Evolutionary conservation across 2,797 vertebrate genomes (phyloP).

Genomic region (Manis pentadactyla): DNA sequence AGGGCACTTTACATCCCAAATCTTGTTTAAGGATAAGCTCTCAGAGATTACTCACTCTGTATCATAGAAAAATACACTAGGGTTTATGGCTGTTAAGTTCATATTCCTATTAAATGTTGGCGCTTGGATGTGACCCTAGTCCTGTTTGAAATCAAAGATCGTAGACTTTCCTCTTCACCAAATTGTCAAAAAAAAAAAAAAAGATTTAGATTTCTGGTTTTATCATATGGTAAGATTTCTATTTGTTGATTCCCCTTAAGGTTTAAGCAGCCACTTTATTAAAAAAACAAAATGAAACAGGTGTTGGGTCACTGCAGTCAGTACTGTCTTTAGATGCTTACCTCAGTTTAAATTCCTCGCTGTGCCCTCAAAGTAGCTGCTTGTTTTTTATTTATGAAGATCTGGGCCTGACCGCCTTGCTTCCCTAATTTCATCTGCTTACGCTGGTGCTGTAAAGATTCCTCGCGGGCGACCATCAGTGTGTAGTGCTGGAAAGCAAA

Average conservation of each 20-base stretch:
- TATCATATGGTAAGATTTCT: neutral
- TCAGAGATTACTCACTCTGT: neutral
- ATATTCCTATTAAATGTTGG: neutral
- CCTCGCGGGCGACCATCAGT: neutral
- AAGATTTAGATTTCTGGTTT: neutral
- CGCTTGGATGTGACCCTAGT: neutral
- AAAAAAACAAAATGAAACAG: neutral
- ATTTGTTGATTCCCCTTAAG: neutral
- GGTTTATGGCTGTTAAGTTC: neutral
- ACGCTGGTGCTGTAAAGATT: slow-evolving; percentile 19
- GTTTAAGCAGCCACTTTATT: neutral
- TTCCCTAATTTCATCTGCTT: slow-evolving; percentile 65
- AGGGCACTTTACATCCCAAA: neutral
- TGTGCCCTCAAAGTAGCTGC: neutral
- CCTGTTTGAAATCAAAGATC: neutral
- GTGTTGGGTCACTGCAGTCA: neutral
- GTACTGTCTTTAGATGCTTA: neutral
- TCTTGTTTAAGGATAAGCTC: neutral
- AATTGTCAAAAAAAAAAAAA: neutral
- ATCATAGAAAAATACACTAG: neutral
- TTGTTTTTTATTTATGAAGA: neutral
- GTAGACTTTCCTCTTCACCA: neutral
- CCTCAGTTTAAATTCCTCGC: neutral
- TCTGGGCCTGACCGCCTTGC: neutral
- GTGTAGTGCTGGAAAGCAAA: slow-evolving; percentile 42